A percentile compares a stretch with the other conserved stretches of the same genome.
These are phyloP conservation scores for Helleia helle DNA, from an alignment of 2,888 invertebrate genomes.

Conservation along the genomic window DNA sequence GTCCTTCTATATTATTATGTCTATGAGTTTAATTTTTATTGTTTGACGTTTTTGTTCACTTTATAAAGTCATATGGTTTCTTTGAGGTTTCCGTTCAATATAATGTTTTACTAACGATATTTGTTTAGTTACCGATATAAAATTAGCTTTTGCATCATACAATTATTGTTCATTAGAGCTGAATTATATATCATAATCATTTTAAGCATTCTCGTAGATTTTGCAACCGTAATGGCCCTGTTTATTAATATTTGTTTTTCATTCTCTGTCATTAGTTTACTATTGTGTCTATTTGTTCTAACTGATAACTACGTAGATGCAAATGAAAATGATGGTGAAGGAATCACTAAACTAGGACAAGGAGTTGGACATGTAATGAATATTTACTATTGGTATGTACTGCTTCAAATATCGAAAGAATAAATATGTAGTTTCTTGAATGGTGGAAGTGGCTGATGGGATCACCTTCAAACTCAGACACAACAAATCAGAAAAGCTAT, in stretches of 20 bases:
- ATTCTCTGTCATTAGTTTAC: conserved; percentile 37
- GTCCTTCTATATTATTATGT: too few relatives aligned
- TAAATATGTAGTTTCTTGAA: too few relatives aligned
- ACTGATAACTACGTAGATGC: conserved; percentile 43
- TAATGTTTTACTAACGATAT: background rate
- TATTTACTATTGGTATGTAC: conserved; percentile 89
- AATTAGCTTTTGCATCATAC: too few relatives aligned
- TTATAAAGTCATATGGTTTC: too few relatives aligned
- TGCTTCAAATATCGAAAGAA: background rate
- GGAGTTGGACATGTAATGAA: conserved; percentile 81
- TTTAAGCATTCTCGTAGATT: background rate
- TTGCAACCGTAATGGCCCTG: conserved; percentile 35
- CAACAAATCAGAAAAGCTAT: too few relatives aligned
- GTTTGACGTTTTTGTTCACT: too few relatives aligned
- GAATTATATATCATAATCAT: too few relatives aligned
- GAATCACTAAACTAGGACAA: conserved; percentile 63
- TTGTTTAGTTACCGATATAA: too few relatives aligned
- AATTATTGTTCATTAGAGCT: too few relatives aligned
- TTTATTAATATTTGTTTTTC: conserved; percentile 39
- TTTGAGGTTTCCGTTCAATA: background rate
- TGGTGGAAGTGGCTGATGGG: too few relatives aligned
- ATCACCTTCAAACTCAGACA: too few relatives aligned
- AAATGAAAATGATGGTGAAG: conserved; percentile 79
- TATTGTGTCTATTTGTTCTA: conserved; percentile 46
- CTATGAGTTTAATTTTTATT: too few relatives aligned